Percentiles rank a stretch among this genome's conserved stretches.
phyloP scores from a whole-genome alignment of 2,797 vertebrate species.

The Eleutherodactylus coqui region DNA sequence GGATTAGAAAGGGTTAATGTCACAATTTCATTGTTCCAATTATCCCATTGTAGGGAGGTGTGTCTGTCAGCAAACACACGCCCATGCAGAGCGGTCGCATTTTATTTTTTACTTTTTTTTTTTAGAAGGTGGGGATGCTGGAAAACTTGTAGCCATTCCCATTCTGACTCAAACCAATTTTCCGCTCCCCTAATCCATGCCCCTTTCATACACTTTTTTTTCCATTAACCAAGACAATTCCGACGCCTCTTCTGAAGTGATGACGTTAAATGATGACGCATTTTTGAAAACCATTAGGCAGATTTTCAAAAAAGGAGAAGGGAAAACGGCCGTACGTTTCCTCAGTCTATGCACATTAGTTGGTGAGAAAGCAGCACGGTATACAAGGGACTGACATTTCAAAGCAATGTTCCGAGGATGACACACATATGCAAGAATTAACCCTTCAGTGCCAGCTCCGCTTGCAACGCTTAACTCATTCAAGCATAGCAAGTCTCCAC shows the following conservation, averaged over 20 bases:
- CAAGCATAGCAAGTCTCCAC: constrained; percentile 1
- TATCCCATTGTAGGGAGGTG: too few species aligned
- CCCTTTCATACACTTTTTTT: constrained; percentile 28
- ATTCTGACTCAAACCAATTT: not conserved
- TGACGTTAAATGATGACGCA: not conserved
- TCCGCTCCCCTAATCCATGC: not conserved
- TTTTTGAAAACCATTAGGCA: not conserved
- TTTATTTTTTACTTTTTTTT: too few species aligned
- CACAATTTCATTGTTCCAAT: too few species aligned
- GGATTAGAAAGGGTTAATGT: too few species aligned
- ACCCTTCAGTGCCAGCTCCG: not conserved
- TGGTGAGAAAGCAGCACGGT: not conserved
- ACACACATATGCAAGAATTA: not conserved
- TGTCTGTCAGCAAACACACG: too few species aligned
- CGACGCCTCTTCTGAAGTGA: not conserved
- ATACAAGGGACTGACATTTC: constrained; percentile 57
- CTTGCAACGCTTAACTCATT: not conserved
- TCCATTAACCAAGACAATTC: not conserved
- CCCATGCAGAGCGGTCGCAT: too few species aligned
- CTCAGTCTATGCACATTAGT: not conserved
- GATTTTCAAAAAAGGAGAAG: not conserved
- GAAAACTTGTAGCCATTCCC: not conserved
- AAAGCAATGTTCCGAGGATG: constrained; percentile 41
- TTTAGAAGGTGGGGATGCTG: not conserved
- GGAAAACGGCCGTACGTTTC: not conserved